Percentiles rank a stretch among this genome's conserved stretches.
Evolutionary conservation across 53 echinoderm and acorn worm genomes (phyloP).

Genomic region (Patiria pectinifera): DNA sequence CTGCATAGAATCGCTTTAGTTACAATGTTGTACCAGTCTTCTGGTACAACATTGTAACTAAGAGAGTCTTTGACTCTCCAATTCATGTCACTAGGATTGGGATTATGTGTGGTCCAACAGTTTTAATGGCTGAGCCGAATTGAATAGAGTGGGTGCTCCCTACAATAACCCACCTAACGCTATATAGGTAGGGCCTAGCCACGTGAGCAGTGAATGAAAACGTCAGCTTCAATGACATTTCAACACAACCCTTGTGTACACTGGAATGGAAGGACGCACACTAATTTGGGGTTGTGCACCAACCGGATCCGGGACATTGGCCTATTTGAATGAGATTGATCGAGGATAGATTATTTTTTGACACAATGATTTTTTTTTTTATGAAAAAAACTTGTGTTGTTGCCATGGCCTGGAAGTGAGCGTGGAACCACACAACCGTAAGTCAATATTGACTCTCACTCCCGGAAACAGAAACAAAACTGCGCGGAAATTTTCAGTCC

Average conservation of each 20-base stretch:
- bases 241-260: neutral
- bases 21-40: too few relatives aligned
- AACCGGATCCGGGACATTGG: neutral
- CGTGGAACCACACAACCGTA: neutral
- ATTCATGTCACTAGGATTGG: too few relatives aligned
- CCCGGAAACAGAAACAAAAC: neutral
- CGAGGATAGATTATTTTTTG: too few relatives aligned
- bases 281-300: neutral
- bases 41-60: too few relatives aligned
- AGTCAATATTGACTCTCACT: neutral
- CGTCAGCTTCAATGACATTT: neutral
- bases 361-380: neutral
- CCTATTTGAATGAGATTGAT: neutral
- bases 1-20: too few relatives aligned
- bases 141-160: too few relatives aligned
- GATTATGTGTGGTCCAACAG: too few relatives aligned
- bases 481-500: neutral
- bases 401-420: neutral
- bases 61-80: too few relatives aligned
- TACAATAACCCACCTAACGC: neutral
- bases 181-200: neutral
- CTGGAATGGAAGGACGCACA: neutral
- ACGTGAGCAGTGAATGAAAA: neutral
- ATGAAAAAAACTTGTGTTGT: neutral
- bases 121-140: too few relatives aligned